These are phyloP conservation scores for Malurus elegans DNA, from an alignment of 2,113 vertebrate genomes.

Conservation along the genomic window DNA sequence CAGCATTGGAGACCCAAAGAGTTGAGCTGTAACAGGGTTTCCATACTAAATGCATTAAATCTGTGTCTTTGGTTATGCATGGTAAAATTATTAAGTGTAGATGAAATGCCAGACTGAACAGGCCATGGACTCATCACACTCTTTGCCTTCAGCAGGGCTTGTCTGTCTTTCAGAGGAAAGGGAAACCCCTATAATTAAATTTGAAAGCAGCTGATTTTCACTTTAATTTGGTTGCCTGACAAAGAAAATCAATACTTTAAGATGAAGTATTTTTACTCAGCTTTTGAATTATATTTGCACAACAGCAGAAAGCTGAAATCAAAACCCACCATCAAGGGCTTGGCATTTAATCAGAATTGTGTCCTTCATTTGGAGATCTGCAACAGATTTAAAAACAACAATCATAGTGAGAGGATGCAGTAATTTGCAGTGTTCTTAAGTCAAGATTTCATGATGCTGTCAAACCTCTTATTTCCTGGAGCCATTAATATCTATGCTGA, in stretches of 20 bases:
- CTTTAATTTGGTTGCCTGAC: background rate
- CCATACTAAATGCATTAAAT: background rate
- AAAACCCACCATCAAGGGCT: background rate
- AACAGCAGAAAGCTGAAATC: slow-evolving; percentile 4
- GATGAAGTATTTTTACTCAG: background rate
- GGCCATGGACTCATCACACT: background rate
- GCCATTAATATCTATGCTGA: background rate
- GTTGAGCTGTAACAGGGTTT: background rate
- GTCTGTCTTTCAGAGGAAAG: background rate
- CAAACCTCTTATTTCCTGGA: slow-evolving; percentile 4
- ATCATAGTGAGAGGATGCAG: background rate
- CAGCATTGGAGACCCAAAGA: background rate
- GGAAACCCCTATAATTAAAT: background rate
- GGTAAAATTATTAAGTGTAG: background rate
- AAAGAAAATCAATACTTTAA: background rate
- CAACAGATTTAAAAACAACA: background rate
- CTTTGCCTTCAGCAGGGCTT: background rate
- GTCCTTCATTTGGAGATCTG: background rate
- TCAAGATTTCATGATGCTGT: background rate
- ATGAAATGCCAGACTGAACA: background rate
- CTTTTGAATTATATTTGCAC: background rate
- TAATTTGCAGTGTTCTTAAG: background rate
- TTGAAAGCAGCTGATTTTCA: slow-evolving; percentile 13
- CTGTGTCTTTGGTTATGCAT: background rate
- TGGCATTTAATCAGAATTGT: background rate